A percentile compares a stretch with the other conserved stretches of the same genome.
Conservation (phyloP, 2,888 invertebrate species). For the Conus canariensis region DNA sequence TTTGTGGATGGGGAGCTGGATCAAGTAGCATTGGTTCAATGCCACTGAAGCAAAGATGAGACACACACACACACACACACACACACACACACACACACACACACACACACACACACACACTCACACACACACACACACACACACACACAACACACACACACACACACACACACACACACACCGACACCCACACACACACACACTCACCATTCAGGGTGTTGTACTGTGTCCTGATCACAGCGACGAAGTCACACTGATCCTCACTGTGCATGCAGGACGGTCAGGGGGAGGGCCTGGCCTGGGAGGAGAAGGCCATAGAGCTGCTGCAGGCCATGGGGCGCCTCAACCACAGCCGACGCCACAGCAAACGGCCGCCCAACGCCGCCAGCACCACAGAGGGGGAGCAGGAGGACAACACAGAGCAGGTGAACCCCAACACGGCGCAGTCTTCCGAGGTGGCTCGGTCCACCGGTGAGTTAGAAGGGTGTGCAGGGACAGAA, state of each 20-base stretch:
- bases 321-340: conserved; percentile 72
- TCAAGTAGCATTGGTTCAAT: no score
- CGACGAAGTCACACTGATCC: no score
- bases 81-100: no score
- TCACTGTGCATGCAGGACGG: conserved; percentile 37
- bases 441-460: conserved; percentile 9
- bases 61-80: no score
- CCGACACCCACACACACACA: not conserved
- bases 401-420: conserved; percentile 57
- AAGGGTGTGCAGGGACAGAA: not conserved
- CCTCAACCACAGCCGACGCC: conserved; percentile 58
- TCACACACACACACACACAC: no score
- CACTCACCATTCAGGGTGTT: not conserved
- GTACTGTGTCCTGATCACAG: no score
- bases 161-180: no score
- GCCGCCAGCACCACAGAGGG: conserved; percentile 38
- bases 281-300: conserved; percentile 52
- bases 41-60: no score
- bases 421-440: conserved; percentile 28
- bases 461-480: not conserved
- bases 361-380: conserved; percentile 55
- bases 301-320: conserved; percentile 74
- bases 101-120: no score
- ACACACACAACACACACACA: no score
- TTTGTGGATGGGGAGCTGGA: no score